Conservation (phyloP, 1,140 invertebrate genomes). For the Eueides isabella region DNA sequence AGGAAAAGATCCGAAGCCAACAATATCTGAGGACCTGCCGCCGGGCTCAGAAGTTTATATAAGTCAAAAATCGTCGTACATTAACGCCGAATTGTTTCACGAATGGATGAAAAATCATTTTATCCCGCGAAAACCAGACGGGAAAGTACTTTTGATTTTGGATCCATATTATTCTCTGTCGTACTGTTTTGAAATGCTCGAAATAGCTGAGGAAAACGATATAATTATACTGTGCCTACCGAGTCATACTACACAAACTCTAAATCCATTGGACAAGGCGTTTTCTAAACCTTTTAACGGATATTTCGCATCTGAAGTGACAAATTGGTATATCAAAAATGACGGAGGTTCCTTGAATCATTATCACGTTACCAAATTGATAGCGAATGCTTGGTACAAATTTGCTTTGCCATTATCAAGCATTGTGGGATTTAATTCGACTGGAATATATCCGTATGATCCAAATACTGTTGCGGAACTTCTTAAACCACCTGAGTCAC, state of each 20-base stretch:
- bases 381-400: background rate
- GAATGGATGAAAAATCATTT: slow-evolving; percentile 66
- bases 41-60: slow-evolving; percentile 56
- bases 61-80: slow-evolving; percentile 60
- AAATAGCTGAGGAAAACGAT: slow-evolving; percentile 58
- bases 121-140: slow-evolving; percentile 55
- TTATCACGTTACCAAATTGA: background rate
- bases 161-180: slow-evolving; percentile 70
- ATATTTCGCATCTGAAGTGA: slow-evolving; percentile 13
- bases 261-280: slow-evolving; percentile 58
- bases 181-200: slow-evolving; percentile 49
- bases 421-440: background rate
- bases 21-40: slow-evolving; percentile 57
- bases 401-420: background rate
- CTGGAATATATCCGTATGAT: background rate
- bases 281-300: slow-evolving; percentile 55
- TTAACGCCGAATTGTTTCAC: slow-evolving; percentile 62
- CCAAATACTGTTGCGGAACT: background rate
- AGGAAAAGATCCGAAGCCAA: slow-evolving; percentile 10
- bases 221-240: slow-evolving; percentile 62
- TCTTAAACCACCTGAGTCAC: background rate
- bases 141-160: slow-evolving; percentile 55
- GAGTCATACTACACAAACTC: slow-evolving; percentile 53
- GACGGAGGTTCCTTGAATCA: background rate
- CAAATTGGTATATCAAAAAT: background rate